These are phyloP conservation scores for Solea senegalensis DNA, from an alignment of 2,113 vertebrate genomes.

Conservation along the genomic window DNA sequence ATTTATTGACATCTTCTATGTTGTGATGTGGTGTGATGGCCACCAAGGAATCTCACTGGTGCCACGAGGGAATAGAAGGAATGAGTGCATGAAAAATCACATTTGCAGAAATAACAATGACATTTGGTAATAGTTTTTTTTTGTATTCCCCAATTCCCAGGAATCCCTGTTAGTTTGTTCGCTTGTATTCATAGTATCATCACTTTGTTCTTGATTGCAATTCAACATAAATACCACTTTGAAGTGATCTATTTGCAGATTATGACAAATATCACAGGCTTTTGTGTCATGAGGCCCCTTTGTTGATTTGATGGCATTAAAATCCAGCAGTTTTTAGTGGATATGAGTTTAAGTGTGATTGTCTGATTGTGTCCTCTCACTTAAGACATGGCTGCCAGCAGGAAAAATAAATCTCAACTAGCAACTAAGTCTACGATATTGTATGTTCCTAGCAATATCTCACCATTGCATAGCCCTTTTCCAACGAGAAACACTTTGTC, in stretches of 20 bases:
- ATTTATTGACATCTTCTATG: conserved; percentile 79
- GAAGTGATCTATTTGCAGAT: background rate
- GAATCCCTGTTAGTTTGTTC: conserved; percentile 24
- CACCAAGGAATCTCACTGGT: conserved; percentile 64
- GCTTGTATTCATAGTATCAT: conserved; percentile 36
- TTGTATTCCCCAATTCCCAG: conserved; percentile 30
- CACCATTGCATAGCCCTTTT: no score
- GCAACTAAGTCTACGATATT: no score
- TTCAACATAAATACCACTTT: conserved; percentile 8
- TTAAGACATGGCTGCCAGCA: no score
- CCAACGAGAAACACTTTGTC: no score
- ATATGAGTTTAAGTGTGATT: no score
- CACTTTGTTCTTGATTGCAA: conserved; percentile 29
- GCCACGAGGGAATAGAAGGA: conserved; percentile 50
- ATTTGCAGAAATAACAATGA: conserved; percentile 58
- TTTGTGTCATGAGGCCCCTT: no score
- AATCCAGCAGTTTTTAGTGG: no score
- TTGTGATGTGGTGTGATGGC: conserved; percentile 76
- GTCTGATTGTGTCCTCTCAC: no score
- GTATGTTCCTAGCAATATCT: no score
- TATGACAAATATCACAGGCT: background rate
- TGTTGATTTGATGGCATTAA: no score
- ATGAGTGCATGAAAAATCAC: conserved; percentile 40
- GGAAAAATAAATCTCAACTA: no score
- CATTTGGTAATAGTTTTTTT: conserved; percentile 59